Evolutionary conservation across 2,113 vertebrate genomes (phyloP).

Genomic region (Oceanodroma tethys): DNA sequence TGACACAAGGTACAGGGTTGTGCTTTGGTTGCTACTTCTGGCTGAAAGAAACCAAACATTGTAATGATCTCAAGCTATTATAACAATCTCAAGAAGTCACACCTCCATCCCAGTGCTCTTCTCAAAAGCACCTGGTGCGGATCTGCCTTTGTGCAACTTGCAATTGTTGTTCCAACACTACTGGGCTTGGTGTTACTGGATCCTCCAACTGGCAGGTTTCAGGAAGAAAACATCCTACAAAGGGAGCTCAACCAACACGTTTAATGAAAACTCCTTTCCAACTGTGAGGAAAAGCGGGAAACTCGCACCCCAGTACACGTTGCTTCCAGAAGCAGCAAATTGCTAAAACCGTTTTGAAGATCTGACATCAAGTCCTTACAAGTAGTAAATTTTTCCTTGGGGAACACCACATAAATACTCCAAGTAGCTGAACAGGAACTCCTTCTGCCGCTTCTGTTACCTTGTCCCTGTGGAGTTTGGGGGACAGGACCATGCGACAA

Average conservation of each 20-base stretch:
- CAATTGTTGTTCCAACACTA: neutral
- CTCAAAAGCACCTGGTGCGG: neutral
- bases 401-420: neutral
- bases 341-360: neutral
- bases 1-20: fast-evolving
- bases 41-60: neutral
- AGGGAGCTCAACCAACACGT: neutral
- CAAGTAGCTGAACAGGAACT: neutral
- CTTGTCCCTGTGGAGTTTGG: neutral
- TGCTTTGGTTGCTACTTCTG: neutral
- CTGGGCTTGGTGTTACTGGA: neutral
- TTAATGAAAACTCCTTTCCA: neutral
- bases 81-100: neutral
- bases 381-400: neutral
- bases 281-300: neutral
- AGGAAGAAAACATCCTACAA: neutral
- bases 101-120: neutral
- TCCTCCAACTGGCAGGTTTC: neutral
- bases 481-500: neutral
- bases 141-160: neutral
- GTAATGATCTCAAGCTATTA: neutral
- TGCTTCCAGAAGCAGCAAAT: neutral
- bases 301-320: fast-evolving
- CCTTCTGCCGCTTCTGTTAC: neutral
- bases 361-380: neutral